phyloP scores from a whole-genome alignment of 2,888 invertebrate genomes.

The Rutpela maculata region DNA sequence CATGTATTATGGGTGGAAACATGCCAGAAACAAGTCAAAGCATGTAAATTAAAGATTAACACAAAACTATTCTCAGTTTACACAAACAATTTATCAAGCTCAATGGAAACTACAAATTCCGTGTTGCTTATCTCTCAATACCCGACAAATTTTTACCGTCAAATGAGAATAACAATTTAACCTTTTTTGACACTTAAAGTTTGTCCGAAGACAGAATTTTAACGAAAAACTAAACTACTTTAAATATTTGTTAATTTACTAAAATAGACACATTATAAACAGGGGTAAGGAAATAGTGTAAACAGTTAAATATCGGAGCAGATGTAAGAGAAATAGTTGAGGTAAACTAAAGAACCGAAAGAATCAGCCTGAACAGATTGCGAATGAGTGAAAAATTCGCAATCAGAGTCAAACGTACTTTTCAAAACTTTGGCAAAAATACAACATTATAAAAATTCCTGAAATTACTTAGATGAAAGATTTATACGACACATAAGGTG shows the following conservation, averaged over 20 bases:
- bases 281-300: background rate
- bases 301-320: background rate
- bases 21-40: background rate
- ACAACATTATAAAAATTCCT: no score
- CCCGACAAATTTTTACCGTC: background rate
- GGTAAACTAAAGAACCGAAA: background rate
- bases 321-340: background rate
- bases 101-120: background rate
- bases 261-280: background rate
- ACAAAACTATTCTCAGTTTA: background rate
- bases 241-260: constrained; percentile 3
- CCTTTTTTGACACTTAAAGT: background rate
- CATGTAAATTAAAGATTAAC: background rate
- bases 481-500: no score
- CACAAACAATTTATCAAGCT: background rate
- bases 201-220: background rate
- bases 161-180: background rate
- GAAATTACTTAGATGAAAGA: no score
- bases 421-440: no score
- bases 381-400: no score
- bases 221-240: background rate
- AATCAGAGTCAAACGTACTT: no score
- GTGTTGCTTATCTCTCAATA: background rate
- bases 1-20: background rate
- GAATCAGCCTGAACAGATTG: background rate